These are phyloP conservation scores for Chaenogobius annularis DNA, from an alignment of 2,113 vertebrate species.

Conservation along the genomic window DNA sequence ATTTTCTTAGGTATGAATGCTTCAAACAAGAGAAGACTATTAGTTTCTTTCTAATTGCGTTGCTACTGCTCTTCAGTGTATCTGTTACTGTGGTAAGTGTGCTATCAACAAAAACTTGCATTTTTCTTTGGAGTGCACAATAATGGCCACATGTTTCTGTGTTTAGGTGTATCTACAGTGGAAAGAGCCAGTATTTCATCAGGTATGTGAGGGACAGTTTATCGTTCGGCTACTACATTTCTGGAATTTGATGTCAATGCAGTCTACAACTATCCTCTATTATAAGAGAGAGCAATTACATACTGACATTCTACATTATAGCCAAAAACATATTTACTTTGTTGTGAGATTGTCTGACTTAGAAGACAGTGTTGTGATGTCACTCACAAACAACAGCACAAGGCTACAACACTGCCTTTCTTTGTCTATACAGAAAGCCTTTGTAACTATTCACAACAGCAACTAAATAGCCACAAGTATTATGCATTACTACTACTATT, in stretches of 20 bases:
- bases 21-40: conserved; percentile 90
- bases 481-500: background rate
- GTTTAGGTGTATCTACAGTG: conserved; percentile 91
- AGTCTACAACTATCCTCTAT: too few relatives aligned
- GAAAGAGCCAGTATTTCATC: conserved; percentile 97
- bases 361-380: background rate
- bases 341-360: background rate
- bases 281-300: too few relatives aligned
- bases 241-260: too few relatives aligned
- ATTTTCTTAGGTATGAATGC: conserved; percentile 91
- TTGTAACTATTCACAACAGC: background rate
- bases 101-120: background rate
- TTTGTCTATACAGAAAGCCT: background rate
- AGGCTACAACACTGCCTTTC: background rate
- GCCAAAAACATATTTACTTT: too few relatives aligned
- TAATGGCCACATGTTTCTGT: conserved; percentile 9
- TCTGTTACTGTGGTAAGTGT: conserved; percentile 91
- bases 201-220: conserved; percentile 77
- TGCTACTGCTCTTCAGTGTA: conserved; percentile 88
- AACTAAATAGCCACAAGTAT: background rate
- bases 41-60: conserved; percentile 83
- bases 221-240: too few relatives aligned
- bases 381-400: background rate
- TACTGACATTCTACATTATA: too few relatives aligned
- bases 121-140: background rate